Conservation (phyloP, 1,140 invertebrate species). For the Caenorhabditis inopinata region DNA sequence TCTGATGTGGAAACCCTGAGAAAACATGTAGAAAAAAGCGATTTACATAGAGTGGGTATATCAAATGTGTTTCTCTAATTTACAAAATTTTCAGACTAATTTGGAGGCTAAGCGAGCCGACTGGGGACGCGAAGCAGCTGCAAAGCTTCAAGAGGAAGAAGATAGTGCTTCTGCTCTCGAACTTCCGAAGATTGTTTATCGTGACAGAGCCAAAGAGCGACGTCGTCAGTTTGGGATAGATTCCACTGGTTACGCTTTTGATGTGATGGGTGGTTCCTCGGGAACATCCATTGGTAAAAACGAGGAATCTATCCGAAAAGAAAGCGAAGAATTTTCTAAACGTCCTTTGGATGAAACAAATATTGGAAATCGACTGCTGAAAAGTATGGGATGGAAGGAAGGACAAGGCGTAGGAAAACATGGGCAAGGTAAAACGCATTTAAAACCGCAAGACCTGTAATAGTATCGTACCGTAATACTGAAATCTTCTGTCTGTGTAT, state of each 20-base stretch:
- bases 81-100: constrained; percentile 36
- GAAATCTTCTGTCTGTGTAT: too few species aligned
- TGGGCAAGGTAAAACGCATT: constrained; percentile 84
- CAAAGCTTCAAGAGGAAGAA: constrained; percentile 12
- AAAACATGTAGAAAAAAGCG: constrained; percentile 88
- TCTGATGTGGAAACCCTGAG: constrained; percentile 81
- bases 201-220: constrained; percentile 92
- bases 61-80: not conserved
- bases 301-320: constrained; percentile 41
- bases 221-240: constrained; percentile 82
- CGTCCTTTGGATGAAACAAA: constrained; percentile 56
- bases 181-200: constrained; percentile 71
- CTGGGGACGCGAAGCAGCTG: constrained; percentile 18
- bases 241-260: constrained; percentile 42
- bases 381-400: constrained; percentile 98
- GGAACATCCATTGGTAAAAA: not conserved
- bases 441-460: too few species aligned
- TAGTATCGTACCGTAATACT: too few species aligned
- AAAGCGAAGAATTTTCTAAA: constrained; percentile 42
- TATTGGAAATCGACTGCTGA: constrained; percentile 86
- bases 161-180: constrained; percentile 41
- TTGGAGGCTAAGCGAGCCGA: constrained; percentile 39
- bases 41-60: constrained; percentile 78
- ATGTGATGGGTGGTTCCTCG: constrained; percentile 15
- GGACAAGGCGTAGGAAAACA: constrained; percentile 88